Base-by-base conservation (phyloP, 1,140 invertebrate genomes). In the Cryptotermes secundus region DNA sequence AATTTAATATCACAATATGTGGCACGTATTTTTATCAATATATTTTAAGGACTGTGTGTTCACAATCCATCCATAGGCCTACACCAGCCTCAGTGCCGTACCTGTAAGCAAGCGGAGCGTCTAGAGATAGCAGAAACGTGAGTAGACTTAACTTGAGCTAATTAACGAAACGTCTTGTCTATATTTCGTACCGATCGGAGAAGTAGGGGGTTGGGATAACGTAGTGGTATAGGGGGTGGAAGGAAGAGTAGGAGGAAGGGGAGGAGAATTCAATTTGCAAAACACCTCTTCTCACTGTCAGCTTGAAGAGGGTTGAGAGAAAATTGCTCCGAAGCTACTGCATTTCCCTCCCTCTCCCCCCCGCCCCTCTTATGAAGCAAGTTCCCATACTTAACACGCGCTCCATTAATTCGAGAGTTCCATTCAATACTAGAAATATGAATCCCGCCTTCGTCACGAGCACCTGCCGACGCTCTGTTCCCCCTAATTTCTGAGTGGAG, bases 381-480 rank as follows among this genome's bases (percentile, higher is more conserved):
- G 53, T 59, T 42, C 38, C 38, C 38, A 42, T 42, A 42, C 38
- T 42, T 59, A 10, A 59, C 53, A 59, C 53, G 26, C 53, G 26
- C 53, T 59, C 53, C 53, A 59, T 59, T 59, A 59, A 59, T 59
- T 59, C 53, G 53, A 22, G 26, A 22, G 53, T 59, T n/a, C 53
- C 53, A 59, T 59, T 59, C 53, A 59, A 59, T 59, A 59, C 53
- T 59, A 59, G 53, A 59, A 59, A 59, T 59, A 59, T 59, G 53
- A 59, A 59, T 59, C 19, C 53, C 19, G 22, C 6, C 53, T 59
- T 59, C 53, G 53, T 59, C 53, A 59, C 24, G 16, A 6, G 19
- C 53, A 59, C 53, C 53, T 59, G 53, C 19, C 9, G 38, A 59
- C 53, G 53, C 53, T 59, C 53, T 59, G 38, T 42, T 59, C 53